Evolutionary conservation across 2,797 vertebrate genomes (phyloP), one percentile per base, ranked within the genome.

Genomic region (Ceryle rudis): DNA sequence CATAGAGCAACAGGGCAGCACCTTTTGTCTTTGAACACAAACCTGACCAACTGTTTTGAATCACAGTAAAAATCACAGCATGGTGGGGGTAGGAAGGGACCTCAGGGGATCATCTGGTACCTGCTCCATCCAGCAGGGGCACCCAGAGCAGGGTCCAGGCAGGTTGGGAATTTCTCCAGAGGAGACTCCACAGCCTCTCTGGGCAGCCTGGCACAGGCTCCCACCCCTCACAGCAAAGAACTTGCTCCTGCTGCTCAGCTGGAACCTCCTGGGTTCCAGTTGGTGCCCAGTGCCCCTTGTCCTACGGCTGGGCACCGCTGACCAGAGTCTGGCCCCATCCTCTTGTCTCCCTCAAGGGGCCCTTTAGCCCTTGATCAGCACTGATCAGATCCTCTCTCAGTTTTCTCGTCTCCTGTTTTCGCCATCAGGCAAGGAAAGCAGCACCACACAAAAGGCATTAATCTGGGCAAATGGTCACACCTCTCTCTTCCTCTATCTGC

Each of bases 11-110:
- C 41, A 5, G 67, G 70, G 52, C 49, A 72, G 61, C 49, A 15
- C 10, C 41, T 67, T 35, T 10, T 41, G 37, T 16, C 67, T 77
- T 67, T 6, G 4, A 42, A 52, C 1, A 1, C 62, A n/a, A 60
- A 44, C 28, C 11, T 0, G 0, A 62, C n/a, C 12, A 1, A 41
- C n/a, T 60, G n/a, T 16, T 35, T 15, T 29, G 72, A 41, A 41
- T 61, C 35, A 26, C 58, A 60, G 23, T 18, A 60, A 16, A 10
- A 39, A 60, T 60, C 58, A 23, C 23, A 37, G 35, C 35, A 39
- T 28, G 16, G 58, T 37, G 35, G 25, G 23, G 16, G 7, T 12
- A 10, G 35, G 35, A 10, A 49, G 47, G 47, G 47, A 12, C 21
- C 47, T 49, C 47, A 14, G 47, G 23, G 23, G 23, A 7, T 49